Evolutionary conservation across 2,113 vertebrate species (phyloP).

Genomic region (Progne subis): DNA sequence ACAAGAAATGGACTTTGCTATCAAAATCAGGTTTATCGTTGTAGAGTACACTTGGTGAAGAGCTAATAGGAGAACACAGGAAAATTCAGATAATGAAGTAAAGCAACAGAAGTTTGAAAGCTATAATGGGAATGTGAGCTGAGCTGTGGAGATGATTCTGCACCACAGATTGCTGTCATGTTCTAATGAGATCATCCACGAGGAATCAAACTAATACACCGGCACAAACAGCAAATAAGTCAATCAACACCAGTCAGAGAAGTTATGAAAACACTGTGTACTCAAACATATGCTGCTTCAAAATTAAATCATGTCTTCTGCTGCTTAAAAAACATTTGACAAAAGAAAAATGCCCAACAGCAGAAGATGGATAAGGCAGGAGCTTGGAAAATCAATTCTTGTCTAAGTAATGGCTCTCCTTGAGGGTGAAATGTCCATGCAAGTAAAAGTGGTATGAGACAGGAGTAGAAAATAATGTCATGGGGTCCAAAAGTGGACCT

Average conservation of each 20-base stretch:
- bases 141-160: neutral
- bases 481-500: neutral
- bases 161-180: conserved; percentile 35
- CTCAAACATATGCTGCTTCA: conserved; percentile 31
- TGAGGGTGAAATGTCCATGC: neutral
- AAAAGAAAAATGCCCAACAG: neutral
- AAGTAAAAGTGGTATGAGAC: neutral
- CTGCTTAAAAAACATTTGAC: neutral
- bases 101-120: neutral
- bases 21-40: neutral
- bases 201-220: neutral
- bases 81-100: neutral
- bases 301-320: conserved; percentile 28
- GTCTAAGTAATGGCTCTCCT: neutral
- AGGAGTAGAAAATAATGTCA: neutral
- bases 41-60: neutral
- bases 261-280: conserved; percentile 39
- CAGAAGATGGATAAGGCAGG: neutral
- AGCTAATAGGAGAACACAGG: neutral
- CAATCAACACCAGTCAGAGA: conserved; percentile 35
- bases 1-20: neutral
- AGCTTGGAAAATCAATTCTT: neutral
- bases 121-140: neutral
- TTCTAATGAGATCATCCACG: neutral
- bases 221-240: conserved; percentile 26